A percentile compares a stretch with the other conserved stretches of the same genome.
Evolutionary conservation across 2,113 vertebrate species (phyloP).

Genomic region (Pleuronectes platessa): DNA sequence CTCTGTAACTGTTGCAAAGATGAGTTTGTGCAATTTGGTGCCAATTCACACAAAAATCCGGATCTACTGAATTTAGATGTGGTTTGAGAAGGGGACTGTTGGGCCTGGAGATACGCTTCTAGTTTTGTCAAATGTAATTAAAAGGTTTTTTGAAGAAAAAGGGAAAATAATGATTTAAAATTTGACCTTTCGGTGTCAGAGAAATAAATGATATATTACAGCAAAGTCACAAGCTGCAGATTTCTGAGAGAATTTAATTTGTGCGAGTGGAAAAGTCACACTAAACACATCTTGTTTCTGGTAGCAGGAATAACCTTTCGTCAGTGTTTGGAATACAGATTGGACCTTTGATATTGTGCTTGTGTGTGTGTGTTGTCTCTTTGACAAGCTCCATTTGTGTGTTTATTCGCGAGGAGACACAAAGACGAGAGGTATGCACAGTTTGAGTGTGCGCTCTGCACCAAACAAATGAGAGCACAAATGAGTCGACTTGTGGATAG

Average conservation of each 20-base stretch:
- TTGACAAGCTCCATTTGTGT: slow-evolving; percentile 17
- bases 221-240: background rate
- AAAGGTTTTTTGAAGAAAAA: too few relatives aligned
- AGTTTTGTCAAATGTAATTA: too few relatives aligned
- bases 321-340: slow-evolving; percentile 61
- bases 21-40: too few relatives aligned
- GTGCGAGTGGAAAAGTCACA: slow-evolving; percentile 33
- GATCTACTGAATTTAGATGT: too few relatives aligned
- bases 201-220: background rate
- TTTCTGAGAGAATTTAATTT: slow-evolving; percentile 21
- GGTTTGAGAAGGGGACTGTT: too few relatives aligned
- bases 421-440: slow-evolving; percentile 19
- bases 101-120: too few relatives aligned
- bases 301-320: slow-evolving; percentile 29
- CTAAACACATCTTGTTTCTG: slow-evolving; percentile 23
- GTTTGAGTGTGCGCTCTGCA: slow-evolving; percentile 46
- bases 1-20: background rate
- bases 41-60: too few relatives aligned
- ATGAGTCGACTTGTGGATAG: slow-evolving; percentile 37
- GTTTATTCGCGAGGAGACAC: slow-evolving; percentile 5
- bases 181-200: background rate
- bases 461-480: slow-evolving; percentile 1
- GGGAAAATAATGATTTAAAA: too few relatives aligned
- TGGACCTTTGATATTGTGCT: slow-evolving; percentile 11
- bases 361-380: background rate